Base-by-base conservation (phyloP, 2,888 invertebrate genomes). In the Drosophila histrio region DNA sequence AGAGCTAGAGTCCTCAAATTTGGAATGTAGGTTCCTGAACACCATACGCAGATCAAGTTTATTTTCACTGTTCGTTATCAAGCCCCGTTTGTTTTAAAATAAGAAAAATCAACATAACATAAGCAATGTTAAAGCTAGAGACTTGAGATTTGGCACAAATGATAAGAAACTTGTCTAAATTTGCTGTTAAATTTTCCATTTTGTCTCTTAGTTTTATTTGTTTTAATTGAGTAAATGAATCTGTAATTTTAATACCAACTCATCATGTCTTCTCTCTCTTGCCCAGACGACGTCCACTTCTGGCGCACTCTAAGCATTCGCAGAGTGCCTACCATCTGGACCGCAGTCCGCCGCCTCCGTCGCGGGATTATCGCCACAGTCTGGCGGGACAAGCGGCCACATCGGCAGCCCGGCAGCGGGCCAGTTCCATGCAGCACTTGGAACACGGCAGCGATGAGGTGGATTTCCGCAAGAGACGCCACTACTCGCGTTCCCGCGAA, bases 401-500 rank as follows among this genome's bases (percentile, higher is more conserved):
- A 2, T 5, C 54, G 4, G 6, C 68, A 1, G 19, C 58, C 9
- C 89, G 89, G 15, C 86, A 89, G n/a, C 77, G 82, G 49, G 92
- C 92, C 77, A 89, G 83, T 57, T 92, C 92, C 13, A 87, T 92
- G 79, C 92, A 92, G 65, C 90, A 92, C 70, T 74, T 92, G 65
- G 91, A 91, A 41, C 88, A 47, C 0, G 87, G 90, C 59, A 87
- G 81, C 54, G 91, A 91, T 66, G 91, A 91, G 69, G 83, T 90
- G 2, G 91, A 91, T 65, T 87, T 89, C 58, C 89, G 90, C 15
- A 90, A 90, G 60, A 73, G 90, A 2, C 91, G 91, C 9, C 91
- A 91, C 17, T 91, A 90, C 13, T 91, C 93, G 1, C 89, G 92
- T n/a, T 91, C 91, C 2, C 92, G 93, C n/a, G 90, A 91, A 44